phyloP scores from a whole-genome alignment of 2,888 invertebrate genomes.

The Mystacides longicornis region DNA sequence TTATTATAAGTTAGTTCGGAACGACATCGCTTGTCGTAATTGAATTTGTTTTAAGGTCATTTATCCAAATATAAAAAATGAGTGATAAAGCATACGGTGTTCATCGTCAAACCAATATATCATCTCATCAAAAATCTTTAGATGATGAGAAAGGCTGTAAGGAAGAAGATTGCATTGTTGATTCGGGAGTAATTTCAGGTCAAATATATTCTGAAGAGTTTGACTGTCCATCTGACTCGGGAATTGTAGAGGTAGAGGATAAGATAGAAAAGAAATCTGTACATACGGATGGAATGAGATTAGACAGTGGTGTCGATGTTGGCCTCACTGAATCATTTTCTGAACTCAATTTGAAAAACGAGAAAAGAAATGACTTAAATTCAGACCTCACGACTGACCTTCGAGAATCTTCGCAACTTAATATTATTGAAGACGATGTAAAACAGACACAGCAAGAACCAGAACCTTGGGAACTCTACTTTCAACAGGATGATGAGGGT shows the following conservation, averaged over 20 bases:
- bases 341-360: conserved; percentile 46
- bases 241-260: conserved; percentile 7
- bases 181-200: conserved; percentile 18
- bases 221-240: conserved; percentile 10
- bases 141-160: conserved; percentile 15
- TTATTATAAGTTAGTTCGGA: conserved; percentile 1
- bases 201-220: conserved; percentile 15
- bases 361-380: conserved; percentile 35
- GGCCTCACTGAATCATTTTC: conserved; percentile 56
- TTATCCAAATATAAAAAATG: conserved; percentile 14
- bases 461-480: conserved; percentile 58
- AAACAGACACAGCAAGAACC: conserved; percentile 29
- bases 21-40: conserved; percentile 9
- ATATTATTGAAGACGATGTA: conserved; percentile 21
- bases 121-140: conserved; percentile 13
- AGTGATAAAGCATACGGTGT: conserved; percentile 18
- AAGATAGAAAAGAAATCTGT: conserved; percentile 23
- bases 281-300: conserved; percentile 25
- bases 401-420: conserved; percentile 21
- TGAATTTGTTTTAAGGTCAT: conserved; percentile 4
- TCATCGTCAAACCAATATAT: conserved; percentile 11
- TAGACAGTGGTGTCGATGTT: conserved; percentile 61
- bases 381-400: conserved; percentile 25
- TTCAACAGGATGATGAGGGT: conserved; percentile 74
- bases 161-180: conserved; percentile 20